phyloP scores from a whole-genome alignment of 2,888 invertebrate genomes.

The Perizoma flavofasciatum region DNA sequence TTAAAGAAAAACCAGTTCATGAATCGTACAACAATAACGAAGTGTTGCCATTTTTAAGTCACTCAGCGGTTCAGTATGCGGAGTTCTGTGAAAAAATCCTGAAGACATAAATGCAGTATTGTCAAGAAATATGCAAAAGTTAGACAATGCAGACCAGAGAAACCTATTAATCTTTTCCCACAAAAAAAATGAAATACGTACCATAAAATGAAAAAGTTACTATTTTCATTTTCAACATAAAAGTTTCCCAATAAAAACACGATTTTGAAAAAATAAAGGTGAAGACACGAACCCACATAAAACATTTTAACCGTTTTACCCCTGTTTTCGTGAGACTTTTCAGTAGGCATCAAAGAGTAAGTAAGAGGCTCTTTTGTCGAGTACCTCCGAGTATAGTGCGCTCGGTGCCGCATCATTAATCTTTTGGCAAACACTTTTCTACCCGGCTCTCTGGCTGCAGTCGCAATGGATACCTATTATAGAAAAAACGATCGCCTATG shows the following conservation, averaged over 20 bases:
- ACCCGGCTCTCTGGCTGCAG: constrained; percentile 43
- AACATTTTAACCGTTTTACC: constrained; percentile 34
- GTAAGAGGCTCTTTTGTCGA: constrained; percentile 77
- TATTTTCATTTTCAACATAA: background rate
- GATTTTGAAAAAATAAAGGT: constrained; percentile 19
- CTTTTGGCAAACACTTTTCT: constrained; percentile 67
- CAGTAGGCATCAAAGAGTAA: constrained; percentile 69
- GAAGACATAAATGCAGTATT: too few species aligned
- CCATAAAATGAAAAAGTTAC: too few species aligned
- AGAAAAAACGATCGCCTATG: constrained; percentile 23
- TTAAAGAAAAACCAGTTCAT: too few species aligned
- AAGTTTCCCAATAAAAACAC: constrained; percentile 16
- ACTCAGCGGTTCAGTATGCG: too few species aligned
- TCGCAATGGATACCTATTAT: constrained; percentile 28
- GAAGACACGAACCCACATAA: constrained; percentile 19
- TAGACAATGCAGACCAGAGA: too few species aligned
- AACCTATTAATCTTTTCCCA: too few species aligned
- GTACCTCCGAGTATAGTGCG: constrained; percentile 62
- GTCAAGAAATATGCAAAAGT: too few species aligned
- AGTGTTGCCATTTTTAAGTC: too few species aligned
- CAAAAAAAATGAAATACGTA: too few species aligned
- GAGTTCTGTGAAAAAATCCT: too few species aligned
- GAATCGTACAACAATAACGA: too few species aligned
- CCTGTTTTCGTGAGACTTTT: constrained; percentile 62
- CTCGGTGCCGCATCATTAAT: constrained; percentile 77